Base-by-base conservation (phyloP, 2,888 invertebrate species). In the Lycocerus yunnanus region DNA sequence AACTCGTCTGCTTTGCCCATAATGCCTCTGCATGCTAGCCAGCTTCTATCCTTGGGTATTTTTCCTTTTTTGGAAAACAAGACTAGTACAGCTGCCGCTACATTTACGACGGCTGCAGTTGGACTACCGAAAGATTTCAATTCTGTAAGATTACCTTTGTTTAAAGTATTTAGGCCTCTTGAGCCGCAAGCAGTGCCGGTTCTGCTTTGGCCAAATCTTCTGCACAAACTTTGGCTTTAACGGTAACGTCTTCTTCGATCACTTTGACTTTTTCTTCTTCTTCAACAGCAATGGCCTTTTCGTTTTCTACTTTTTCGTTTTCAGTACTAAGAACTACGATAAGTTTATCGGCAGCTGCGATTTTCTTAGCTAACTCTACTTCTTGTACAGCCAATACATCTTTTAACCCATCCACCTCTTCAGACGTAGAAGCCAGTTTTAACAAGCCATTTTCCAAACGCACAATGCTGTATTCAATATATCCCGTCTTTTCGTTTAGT, bases 51-150 rank as follows among this genome's bases (percentile, higher is more conserved):
- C 89, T 95, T 95, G 0, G 97, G 95, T 70, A 97, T 90, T 83
- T 91, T 93, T 3, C 95, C 95, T 84, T 92, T 94, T 74, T 91
- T 91, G 0, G 94, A 90, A 81, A 97, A 92, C 13, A 98, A 88
- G 3, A 97, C 95, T 80, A 97, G 90, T 3, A 97, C 97, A 6
- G 97, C 97, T 1, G 95, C 93, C 9, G 93, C 92, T 0, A 97
- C 97, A 81, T 92, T 94, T 0, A 95, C 93, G 0, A 97, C 97
- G 69, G 96, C 95, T 60, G 93, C 92, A 0, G 97, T 96, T 4
- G 98, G 98, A 4, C 95, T 92, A 0, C 96, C 96, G 85, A 98
- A 97, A 0, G 97, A 96, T 85, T 97, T 97, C 84, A 98, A 87
- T 88, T 98, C 98, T 0, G 97, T 97, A 79, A 98, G 87, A 86